These are phyloP conservation scores for Tachuris rubrigastra DNA, from an alignment of 2,113 vertebrate genomes.

Conservation along the genomic window DNA sequence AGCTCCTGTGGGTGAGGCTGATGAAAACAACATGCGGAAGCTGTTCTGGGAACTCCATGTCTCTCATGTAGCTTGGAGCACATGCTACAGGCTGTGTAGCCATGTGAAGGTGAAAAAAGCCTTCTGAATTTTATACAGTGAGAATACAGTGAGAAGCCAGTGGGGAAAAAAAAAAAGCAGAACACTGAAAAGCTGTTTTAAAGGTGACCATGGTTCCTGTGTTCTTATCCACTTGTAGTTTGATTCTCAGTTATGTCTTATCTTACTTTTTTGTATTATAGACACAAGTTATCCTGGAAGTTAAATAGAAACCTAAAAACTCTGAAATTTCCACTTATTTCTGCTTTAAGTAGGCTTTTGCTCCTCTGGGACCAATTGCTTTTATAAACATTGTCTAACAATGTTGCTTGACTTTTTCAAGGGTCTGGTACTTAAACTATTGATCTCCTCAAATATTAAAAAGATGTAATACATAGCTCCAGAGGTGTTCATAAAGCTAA, in stretches of 20 bases:
- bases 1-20: not conserved
- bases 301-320: not conserved
- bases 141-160: not conserved
- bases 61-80: not conserved
- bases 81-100: not conserved
- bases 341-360: not conserved
- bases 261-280: not conserved
- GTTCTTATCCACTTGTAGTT: not conserved
- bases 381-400: slow-evolving; percentile 13
- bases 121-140: not conserved
- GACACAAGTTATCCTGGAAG: not conserved
- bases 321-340: not conserved
- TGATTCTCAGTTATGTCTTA: not conserved
- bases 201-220: not conserved
- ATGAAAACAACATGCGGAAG: not conserved
- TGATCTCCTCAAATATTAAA: slow-evolving; percentile 34
- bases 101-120: not conserved
- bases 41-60: not conserved
- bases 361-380: slow-evolving; percentile 14
- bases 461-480: not conserved
- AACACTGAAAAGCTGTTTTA: not conserved
- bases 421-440: not conserved
- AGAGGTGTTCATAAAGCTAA: slow-evolving; percentile 37
- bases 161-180: not conserved
- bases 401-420: slow-evolving; percentile 25